Conservation (phyloP, 2,888 invertebrate species). For the Agrotis exclamationis region DNA sequence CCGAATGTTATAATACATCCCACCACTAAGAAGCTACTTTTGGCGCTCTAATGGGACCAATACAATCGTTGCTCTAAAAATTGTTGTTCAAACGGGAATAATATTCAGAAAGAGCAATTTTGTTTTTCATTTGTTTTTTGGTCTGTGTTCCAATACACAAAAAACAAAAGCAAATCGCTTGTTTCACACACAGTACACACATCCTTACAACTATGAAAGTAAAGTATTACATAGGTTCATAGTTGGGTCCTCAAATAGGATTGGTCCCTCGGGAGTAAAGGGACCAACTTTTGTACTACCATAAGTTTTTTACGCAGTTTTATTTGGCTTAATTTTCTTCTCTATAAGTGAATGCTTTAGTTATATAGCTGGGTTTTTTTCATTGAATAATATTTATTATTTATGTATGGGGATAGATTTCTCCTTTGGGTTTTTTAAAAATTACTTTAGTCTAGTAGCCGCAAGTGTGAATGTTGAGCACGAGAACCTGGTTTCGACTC, state of each 20-base stretch:
- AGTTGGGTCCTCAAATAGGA: slow-evolving; percentile 55
- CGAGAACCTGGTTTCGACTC: too few species aligned
- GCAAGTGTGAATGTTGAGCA: too few species aligned
- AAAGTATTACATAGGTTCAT: slow-evolving; percentile 31
- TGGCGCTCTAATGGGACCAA: too few species aligned
- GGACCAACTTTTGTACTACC: slow-evolving; percentile 58
- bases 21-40: too few species aligned
- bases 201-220: slow-evolving; percentile 19
- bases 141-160: too few species aligned
- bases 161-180: slow-evolving; percentile 16
- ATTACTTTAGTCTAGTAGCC: too few species aligned
- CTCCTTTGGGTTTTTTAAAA: neutral
- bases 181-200: neutral
- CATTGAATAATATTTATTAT: neutral
- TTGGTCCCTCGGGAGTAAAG: slow-evolving; percentile 57
- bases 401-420: neutral
- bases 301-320: slow-evolving; percentile 44
- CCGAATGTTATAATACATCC: too few species aligned
- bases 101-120: too few species aligned
- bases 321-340: slow-evolving; percentile 31
- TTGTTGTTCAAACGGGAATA: too few species aligned
- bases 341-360: slow-evolving; percentile 10
- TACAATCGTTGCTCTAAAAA: too few species aligned
- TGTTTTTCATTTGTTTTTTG: too few species aligned
- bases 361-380: slow-evolving; percentile 1